phyloP scores from a whole-genome alignment of 2,113 vertebrate genomes.

The Reinhardtius hippoglossoides region DNA sequence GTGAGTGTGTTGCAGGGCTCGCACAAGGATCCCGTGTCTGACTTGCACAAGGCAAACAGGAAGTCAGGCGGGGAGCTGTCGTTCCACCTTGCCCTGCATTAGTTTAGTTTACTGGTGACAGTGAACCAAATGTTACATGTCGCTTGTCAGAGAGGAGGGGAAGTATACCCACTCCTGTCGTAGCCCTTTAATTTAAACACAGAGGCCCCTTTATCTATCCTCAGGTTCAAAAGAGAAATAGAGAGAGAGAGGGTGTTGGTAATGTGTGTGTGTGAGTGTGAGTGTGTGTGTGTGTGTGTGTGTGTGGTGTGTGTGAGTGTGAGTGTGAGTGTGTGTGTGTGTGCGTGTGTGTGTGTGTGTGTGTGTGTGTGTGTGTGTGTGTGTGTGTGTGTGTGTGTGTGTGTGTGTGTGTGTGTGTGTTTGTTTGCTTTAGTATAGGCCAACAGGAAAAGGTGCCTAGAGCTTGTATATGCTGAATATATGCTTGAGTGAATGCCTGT shows the following conservation, averaged over 20 bases:
- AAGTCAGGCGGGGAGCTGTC: conserved; percentile 74
- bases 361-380: no score
- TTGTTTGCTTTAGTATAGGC: conserved; percentile 13
- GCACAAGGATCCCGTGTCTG: conserved; percentile 83
- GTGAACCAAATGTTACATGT: conserved; percentile 35
- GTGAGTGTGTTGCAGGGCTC: conserved; percentile 38
- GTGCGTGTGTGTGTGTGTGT: neutral
- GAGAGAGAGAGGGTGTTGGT: conserved; percentile 37
- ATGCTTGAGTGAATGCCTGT: neutral
- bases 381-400: neutral
- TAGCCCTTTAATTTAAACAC: conserved; percentile 66
- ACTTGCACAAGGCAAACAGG: conserved; percentile 81
- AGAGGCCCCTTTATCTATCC: conserved; percentile 62
- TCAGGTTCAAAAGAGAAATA: conserved; percentile 60
- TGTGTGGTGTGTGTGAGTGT: conserved; percentile 16
- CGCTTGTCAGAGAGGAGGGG: conserved; percentile 47
- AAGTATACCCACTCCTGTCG: conserved; percentile 45
- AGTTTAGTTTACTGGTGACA: conserved; percentile 60
- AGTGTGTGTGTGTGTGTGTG: conserved; percentile 10
- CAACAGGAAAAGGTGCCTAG: conserved; percentile 46
- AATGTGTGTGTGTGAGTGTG: conserved; percentile 9
- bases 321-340: conserved; percentile 13
- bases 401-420: conserved; percentile 13
- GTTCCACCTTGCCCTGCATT: conserved; percentile 34
- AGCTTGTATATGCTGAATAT: conserved; percentile 27